Base-by-base conservation (phyloP, 2,888 invertebrate species). In the Listrodromus nycthemerus region DNA sequence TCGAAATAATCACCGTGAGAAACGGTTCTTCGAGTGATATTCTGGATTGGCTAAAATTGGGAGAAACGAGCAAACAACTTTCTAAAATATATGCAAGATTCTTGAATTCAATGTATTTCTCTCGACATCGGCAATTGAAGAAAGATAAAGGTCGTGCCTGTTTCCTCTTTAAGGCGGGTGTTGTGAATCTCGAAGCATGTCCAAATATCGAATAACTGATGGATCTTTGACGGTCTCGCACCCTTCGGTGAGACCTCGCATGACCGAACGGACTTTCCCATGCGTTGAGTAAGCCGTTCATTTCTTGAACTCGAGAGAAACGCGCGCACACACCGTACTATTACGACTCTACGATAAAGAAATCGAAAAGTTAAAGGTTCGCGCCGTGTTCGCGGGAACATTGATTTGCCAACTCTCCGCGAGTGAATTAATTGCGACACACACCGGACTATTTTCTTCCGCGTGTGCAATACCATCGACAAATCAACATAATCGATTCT, bases 181-280 rank as follows among this genome's bases (percentile, higher is more conserved):
- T 45, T 45, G 16, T 1, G 13, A 45, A 45, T 16, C 16, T 7
- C 41, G 16, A 71, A 80, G 50, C 71, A 83, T 75, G 16, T 61
- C 61, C 67, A 81, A 84, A 82, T 61, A 19, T 19, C 45, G 48
- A 61, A 27, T 27, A 86, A 90, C 90, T 89, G 90, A 90, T 91
- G 90, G 89, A 84, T 90, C 89, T 89, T 90, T 90, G 89, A 90
- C 90, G 91, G 90, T 88, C 88, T 88, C 85, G 89, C 88, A 87
- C 87, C 85, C 87, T 87, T 86, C 87, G 88, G 89, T 89, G 89
- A 89, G 66, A 58, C 87, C 88, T 87, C 84, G 88, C 88, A 88
- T 87, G 88, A 91, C 45, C 45, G 52, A 91, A 90, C 88, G 85
- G 89, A 87, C 87, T 88, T 89, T 91, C 90, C 88, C 41, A 63